Base-by-base conservation (phyloP, 2,113 vertebrate species). In the Oryzias javanicus region DNA sequence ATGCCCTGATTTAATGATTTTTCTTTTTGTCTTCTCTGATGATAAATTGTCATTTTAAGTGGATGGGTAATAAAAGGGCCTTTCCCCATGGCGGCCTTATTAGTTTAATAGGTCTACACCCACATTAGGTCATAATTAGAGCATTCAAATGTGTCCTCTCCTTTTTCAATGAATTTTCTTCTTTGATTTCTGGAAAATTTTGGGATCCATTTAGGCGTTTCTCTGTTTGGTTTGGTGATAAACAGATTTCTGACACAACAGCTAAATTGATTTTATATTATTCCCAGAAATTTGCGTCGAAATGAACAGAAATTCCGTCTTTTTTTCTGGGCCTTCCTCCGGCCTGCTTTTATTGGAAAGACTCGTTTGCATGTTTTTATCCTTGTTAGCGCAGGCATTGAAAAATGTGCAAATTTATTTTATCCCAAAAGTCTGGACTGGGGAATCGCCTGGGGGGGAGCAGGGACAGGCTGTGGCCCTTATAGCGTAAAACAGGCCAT, bases 181-280 rank as follows among this genome's bases (percentile, higher is more conserved):
- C 62, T 47, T 57, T 68, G 19, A 45, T 14, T 42, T 35, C 12
- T 35, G 35, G 29, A 8, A 35, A 8, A 35, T 35, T 35, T 35
- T 35, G 35, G 10, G 35, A 35, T 35, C 35, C 35, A 3, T 35
- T 35, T 12, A 35, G 8, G 10, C 10, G 8, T n/a, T 57, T 13
- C 1, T 1, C 40, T 46, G 70, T 56, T 35, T 60, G 62, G 57
- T 65, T 61, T 60, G 20, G 63, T 69, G 52, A 81, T 64, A 69
- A 75, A 68, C 46, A 88, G 85, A 89, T 88, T 80, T 59, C 59
- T 75, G 70, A 70, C 74, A 77, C 72, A 35, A 40, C 70, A 86
- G 79, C 72, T 72, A 88, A 88, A 78, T 83, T 85, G 80, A 83
- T 83, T 76, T 72, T 79, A 80, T 70, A 84, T 84, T 87, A 86